Evolutionary conservation across 1,140 invertebrate genomes (phyloP), one percentile per base, ranked within the genome.

Genomic region (Neocloeon triangulifer): DNA sequence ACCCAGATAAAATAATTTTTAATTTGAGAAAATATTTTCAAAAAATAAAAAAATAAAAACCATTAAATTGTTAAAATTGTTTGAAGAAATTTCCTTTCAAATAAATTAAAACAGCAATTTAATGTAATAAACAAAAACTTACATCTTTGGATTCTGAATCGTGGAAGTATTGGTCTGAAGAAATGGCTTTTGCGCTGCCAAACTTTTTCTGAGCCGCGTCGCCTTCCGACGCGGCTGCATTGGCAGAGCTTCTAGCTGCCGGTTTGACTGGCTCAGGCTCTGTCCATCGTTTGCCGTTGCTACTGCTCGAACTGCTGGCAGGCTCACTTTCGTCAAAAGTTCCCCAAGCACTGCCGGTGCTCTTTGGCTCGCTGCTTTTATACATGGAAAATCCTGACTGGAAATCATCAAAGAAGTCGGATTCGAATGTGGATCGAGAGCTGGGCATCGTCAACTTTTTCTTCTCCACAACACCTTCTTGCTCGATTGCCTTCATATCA

Each of bases 121-220:
- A 30, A 33, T 23, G 15, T 6, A 36, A 3, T 18, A 14, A n/a
- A 25, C 26, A 25, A 19, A 10, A 26, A 39, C 31, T 17, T 40
- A 43, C 43, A 29, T 37, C 34, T 29, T 22, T 37, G 30, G 41
- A 30, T 19, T 59, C 51, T 39, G 64, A 64, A 38, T 80, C 75
- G 3, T 71, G 73, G 51, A 94, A 94, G 56, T 73, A 96, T 58
- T 95, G 88, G 49, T 92, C 85, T 0, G 92, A 97, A 35, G 88
- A 95, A 43, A 98, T 98, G 2, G 86, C 76, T 58, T 97, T 98
- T 4, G 92, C 89, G 45, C 76, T 73, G 15, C 82, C 88, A 53
- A 95, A 96, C 58, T 95, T 95, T 48, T 85, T 82, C 46, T 86
- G 81, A 8, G 85, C 86, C 37, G 74, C 70, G 37, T 69, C 66